Evolutionary conservation across 2,797 vertebrate species (phyloP).

Genomic region (Brotogeris chrysoptera): DNA sequence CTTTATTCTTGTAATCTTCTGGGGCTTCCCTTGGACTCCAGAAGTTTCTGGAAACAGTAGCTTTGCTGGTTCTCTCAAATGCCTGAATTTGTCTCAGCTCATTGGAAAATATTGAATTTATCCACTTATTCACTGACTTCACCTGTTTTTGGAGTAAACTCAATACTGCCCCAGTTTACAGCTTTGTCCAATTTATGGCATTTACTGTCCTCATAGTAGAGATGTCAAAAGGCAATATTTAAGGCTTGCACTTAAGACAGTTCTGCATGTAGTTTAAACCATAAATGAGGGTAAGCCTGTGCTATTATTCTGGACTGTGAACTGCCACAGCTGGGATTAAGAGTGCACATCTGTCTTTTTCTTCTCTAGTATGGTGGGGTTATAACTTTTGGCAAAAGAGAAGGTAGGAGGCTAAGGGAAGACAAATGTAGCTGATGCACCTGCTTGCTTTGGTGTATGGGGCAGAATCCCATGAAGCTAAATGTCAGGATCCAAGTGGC

Average conservation of each 20-base stretch:
- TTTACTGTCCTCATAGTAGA: background rate
- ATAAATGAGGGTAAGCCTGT: background rate
- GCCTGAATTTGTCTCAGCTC: background rate
- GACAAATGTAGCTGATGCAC: background rate
- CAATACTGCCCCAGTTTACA: background rate
- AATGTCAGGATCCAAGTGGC: background rate
- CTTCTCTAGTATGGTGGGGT: background rate
- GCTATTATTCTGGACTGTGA: background rate
- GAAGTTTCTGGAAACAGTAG: background rate
- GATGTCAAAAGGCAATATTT: background rate
- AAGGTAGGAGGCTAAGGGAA: background rate
- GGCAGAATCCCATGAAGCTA: background rate
- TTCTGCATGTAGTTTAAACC: background rate
- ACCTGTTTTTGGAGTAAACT: background rate
- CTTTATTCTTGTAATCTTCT: background rate
- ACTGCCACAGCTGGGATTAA: rapidly evolving
- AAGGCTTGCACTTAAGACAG: background rate
- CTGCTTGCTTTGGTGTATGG: background rate
- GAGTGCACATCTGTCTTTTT: background rate
- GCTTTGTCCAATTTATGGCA: background rate
- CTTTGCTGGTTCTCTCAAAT: background rate
- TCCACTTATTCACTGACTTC: background rate
- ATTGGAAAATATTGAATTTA: background rate
- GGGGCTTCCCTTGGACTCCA: background rate
- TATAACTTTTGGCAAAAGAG: background rate